These are phyloP conservation scores for Heloderma charlesbogerti DNA, from an alignment of 2,113 vertebrate species.

Conservation along the genomic window DNA sequence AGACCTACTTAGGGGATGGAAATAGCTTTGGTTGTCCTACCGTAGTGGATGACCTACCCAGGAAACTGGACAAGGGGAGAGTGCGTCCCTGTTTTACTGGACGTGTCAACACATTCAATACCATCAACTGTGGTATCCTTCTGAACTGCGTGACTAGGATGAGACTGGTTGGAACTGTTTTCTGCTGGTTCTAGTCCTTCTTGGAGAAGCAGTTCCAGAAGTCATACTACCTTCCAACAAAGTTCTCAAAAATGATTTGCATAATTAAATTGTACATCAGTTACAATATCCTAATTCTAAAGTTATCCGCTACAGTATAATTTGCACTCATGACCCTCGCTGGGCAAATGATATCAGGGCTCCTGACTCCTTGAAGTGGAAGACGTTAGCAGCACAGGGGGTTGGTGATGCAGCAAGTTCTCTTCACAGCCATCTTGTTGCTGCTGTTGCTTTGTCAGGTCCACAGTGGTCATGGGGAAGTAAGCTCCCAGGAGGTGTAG, in stretches of 20 bases:
- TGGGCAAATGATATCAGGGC: background rate
- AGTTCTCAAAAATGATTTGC: background rate
- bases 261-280: background rate
- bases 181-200: background rate
- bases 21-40: background rate
- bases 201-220: background rate
- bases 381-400: background rate
- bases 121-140: background rate
- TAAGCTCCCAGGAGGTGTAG: background rate
- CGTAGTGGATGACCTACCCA: too few relatives aligned
- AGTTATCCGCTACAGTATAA: background rate
- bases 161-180: background rate
- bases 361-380: background rate
- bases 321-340: background rate
- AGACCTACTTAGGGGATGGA: background rate
- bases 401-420: background rate
- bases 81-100: background rate
- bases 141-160: background rate
- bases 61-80: background rate
- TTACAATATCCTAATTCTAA: background rate
- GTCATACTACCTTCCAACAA: background rate
- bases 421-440: background rate
- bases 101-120: background rate
- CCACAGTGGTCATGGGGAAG: background rate
- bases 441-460: background rate